Conservation (phyloP, 2,797 vertebrate species). For the Smutsia gigantea region DNA sequence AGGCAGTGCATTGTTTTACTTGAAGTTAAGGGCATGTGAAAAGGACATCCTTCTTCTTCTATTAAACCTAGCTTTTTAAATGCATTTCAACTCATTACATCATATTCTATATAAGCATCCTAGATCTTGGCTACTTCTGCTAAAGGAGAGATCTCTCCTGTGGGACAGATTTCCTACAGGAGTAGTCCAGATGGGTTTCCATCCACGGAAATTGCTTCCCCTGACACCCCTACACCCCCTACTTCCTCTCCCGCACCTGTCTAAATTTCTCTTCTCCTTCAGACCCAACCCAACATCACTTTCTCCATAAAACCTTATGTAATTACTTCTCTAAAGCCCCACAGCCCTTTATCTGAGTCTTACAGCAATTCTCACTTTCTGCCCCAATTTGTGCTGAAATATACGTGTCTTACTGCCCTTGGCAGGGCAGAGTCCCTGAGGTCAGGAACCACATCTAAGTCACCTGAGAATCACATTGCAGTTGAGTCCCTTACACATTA, state of each 20-base stretch:
- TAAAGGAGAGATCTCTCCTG: neutral
- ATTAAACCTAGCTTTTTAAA: neutral
- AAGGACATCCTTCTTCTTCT: neutral
- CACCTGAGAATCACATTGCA: too few species aligned
- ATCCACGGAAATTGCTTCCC: neutral
- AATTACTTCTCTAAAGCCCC: neutral
- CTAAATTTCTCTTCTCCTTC: neutral
- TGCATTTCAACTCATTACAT: neutral
- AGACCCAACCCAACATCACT: neutral
- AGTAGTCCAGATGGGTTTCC: neutral
- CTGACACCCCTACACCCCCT: fast-evolving
- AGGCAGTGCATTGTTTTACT: neutral
- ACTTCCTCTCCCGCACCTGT: fast-evolving
- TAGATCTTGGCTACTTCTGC: neutral
- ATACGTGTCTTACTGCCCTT: neutral
- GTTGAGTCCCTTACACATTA: neutral
- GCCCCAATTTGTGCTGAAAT: neutral
- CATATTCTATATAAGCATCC: neutral
- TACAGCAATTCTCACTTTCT: neutral
- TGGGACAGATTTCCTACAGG: too few species aligned
- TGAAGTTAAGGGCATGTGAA: neutral
- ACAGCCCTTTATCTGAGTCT: neutral
- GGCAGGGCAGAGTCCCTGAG: neutral
- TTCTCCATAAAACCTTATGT: neutral
- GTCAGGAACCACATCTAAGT: neutral